Evolutionary conservation across 2,797 vertebrate genomes (phyloP).

Genomic region (Eptatretus atami): DNA sequence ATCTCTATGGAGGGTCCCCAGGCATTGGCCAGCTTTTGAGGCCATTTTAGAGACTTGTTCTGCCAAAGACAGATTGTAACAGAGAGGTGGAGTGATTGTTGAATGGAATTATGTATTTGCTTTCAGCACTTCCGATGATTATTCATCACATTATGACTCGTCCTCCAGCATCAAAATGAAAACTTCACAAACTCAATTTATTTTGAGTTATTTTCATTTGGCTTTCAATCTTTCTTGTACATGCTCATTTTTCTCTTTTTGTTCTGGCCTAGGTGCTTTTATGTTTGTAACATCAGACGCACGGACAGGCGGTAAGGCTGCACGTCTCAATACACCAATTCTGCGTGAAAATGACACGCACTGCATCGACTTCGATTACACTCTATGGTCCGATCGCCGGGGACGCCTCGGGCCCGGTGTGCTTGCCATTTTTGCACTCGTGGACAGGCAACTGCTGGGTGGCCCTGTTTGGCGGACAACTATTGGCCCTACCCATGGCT

Average conservation of each 20-base stretch:
- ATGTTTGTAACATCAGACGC: not conserved
- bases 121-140: no score
- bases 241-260: not conserved
- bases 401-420: constrained; percentile 49
- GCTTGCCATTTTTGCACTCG: constrained; percentile 63
- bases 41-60: no score
- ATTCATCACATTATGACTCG: no score
- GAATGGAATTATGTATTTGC: no score
- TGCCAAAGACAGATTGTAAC: no score
- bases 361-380: constrained; percentile 92
- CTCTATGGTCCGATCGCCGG: constrained; percentile 32
- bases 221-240: no score
- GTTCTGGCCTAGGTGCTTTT: not conserved
- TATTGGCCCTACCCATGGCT: constrained; percentile 56
- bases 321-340: constrained; percentile 56
- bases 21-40: no score
- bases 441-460: constrained; percentile 70
- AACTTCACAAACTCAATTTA: no score
- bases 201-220: no score
- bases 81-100: no score
- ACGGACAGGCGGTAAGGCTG: constrained; percentile 10
- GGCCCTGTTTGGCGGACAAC: constrained; percentile 96
- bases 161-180: no score
- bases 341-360: constrained; percentile 98
- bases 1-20: no score